Evolutionary conservation across 2,113 vertebrate genomes (phyloP).

Genomic region (Axis porcinus): DNA sequence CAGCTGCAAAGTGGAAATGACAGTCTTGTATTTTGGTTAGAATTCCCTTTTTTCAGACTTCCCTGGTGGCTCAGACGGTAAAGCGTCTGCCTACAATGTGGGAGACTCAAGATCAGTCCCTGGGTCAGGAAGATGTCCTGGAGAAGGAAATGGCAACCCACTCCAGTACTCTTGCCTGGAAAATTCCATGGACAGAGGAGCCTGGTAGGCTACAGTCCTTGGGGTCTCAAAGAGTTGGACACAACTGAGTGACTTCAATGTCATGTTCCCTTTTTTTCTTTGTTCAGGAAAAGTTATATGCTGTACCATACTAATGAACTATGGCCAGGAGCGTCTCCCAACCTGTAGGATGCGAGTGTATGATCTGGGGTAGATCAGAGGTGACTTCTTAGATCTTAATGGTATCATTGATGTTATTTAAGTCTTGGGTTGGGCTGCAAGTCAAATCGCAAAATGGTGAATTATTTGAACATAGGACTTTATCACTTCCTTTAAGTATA

Average conservation of each 20-base stretch:
- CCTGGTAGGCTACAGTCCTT: background rate
- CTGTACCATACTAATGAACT: background rate
- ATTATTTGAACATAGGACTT: background rate
- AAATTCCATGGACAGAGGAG: background rate
- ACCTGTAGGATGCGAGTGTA: background rate
- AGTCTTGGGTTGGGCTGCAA: background rate
- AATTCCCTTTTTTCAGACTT: accelerated
- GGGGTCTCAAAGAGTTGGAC: background rate
- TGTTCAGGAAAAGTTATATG: background rate
- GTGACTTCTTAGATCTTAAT: background rate
- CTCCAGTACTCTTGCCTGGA: background rate
- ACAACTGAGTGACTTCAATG: background rate
- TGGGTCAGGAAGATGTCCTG: background rate
- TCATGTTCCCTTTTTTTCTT: background rate
- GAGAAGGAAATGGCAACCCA: background rate
- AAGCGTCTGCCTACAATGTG: background rate
- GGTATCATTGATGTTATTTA: background rate
- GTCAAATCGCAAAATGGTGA: background rate
- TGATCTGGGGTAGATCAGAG: background rate
- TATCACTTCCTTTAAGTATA: background rate
- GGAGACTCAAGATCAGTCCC: accelerated
- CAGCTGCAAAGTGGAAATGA: background rate
- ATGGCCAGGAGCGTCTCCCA: background rate
- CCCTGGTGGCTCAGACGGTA: background rate
- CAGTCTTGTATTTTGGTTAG: background rate